Percentiles rank a stretch among this genome's conserved stretches.
These are phyloP conservation scores for Ptychoptera albimana DNA, from an alignment of 2,888 invertebrate species.

Conservation along the genomic window DNA sequence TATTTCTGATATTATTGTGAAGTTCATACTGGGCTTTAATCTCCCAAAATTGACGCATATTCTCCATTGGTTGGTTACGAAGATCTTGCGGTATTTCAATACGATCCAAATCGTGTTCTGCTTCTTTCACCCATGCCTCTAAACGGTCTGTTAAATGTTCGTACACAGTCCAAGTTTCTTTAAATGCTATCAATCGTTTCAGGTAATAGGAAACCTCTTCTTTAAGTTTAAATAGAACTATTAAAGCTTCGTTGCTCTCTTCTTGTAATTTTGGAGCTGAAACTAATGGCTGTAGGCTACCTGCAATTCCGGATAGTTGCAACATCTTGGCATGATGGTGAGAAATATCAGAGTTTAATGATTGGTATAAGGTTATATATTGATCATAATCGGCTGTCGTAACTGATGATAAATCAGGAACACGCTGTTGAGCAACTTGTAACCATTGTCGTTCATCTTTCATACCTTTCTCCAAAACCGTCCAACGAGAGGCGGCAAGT, in stretches of 20 bases:
- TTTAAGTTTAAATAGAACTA: slow-evolving; percentile 53
- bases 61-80: slow-evolving; percentile 44
- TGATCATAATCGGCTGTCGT: slow-evolving; percentile 73
- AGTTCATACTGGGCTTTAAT: slow-evolving; percentile 76
- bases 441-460: slow-evolving; percentile 72
- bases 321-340: slow-evolving; percentile 65
- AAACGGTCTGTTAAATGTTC: slow-evolving; percentile 56
- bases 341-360: slow-evolving; percentile 59
- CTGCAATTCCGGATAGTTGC: slow-evolving; percentile 55
- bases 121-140: slow-evolving; percentile 59
- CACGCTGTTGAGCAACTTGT: slow-evolving; percentile 65
- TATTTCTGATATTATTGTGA: slow-evolving; percentile 58
- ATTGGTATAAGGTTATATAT: slow-evolving; percentile 68
- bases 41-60: slow-evolving; percentile 76
- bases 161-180: slow-evolving; percentile 61
- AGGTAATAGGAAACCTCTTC: slow-evolving; percentile 61
- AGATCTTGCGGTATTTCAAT: slow-evolving; percentile 47
- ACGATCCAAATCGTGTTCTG: slow-evolving; percentile 50
- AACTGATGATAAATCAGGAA: slow-evolving; percentile 64
- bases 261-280: slow-evolving; percentile 59
- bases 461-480: slow-evolving; percentile 61
- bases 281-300: slow-evolving; percentile 56
- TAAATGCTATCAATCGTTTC: slow-evolving; percentile 54
- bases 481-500: slow-evolving; percentile 72
- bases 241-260: slow-evolving; percentile 54